A percentile compares a stretch with the other conserved stretches of the same genome.
Evolutionary conservation across 2,113 vertebrate species (phyloP).

Genomic region (Platichthys flesus): DNA sequence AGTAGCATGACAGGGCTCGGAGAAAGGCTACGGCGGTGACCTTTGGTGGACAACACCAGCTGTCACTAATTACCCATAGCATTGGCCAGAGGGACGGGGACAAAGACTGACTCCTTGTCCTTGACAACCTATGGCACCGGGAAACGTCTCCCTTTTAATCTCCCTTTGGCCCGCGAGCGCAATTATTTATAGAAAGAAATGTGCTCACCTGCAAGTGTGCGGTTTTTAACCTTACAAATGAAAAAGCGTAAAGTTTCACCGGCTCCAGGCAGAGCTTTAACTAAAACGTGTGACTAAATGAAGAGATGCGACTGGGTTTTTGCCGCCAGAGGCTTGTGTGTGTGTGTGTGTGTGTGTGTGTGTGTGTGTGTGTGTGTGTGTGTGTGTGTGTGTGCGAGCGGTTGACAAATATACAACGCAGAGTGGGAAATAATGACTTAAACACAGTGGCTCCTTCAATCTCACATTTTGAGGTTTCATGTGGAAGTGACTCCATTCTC

Average conservation of each 20-base stretch:
- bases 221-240: slow-evolving; percentile 32
- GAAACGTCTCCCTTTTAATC: slow-evolving; percentile 42
- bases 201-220: slow-evolving; percentile 18
- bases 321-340: slow-evolving; percentile 52
- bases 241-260: slow-evolving; percentile 54
- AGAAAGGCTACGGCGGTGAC: slow-evolving; percentile 80
- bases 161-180: slow-evolving; percentile 15
- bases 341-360: slow-evolving; percentile 7
- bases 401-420: slow-evolving; percentile 42
- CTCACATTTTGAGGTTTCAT: slow-evolving; percentile 25
- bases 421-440: slow-evolving; percentile 55
- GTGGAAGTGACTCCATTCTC: slow-evolving; percentile 43
- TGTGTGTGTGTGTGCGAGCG: slow-evolving; percentile 23
- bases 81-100: slow-evolving; percentile 52
- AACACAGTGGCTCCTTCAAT: slow-evolving; percentile 42
- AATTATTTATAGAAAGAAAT: slow-evolving; percentile 41
- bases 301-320: slow-evolving; percentile 45
- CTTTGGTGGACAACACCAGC: slow-evolving; percentile 85
- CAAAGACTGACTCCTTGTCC: slow-evolving; percentile 68
- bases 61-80: slow-evolving; percentile 84
- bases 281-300: slow-evolving; percentile 72
- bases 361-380: slow-evolving; percentile 29
- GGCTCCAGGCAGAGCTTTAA: slow-evolving; percentile 61
- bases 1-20: slow-evolving; percentile 82
- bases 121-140: slow-evolving; percentile 60